A percentile compares a stretch with the other conserved stretches of the same genome.
These are phyloP conservation scores for Tachyglossus aculeatus DNA, from an alignment of 2,797 vertebrate species.

Conservation along the genomic window DNA sequence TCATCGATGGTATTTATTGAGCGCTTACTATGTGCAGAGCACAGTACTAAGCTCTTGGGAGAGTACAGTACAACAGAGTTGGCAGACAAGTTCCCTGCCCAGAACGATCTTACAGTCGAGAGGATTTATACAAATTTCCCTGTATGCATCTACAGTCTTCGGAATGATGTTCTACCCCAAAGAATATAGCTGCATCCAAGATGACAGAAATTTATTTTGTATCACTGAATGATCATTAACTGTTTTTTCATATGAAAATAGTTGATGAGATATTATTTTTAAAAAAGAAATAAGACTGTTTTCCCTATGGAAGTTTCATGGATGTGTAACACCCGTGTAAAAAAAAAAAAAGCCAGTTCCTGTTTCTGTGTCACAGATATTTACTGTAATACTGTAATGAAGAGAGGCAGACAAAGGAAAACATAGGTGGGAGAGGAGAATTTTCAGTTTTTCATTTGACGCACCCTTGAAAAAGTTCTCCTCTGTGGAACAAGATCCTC, in stretches of 20 bases:
- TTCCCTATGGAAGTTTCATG: slow-evolving; percentile 59
- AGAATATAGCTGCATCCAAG: slow-evolving; percentile 36
- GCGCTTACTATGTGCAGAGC: too few relatives aligned
- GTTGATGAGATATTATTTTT: slow-evolving; percentile 61
- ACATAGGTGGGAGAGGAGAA: slow-evolving; percentile 14
- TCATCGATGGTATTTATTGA: too few relatives aligned
- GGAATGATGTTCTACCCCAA: slow-evolving; percentile 37
- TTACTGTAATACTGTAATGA: slow-evolving; percentile 48
- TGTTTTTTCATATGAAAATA: slow-evolving; percentile 52
- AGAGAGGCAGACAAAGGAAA: too few relatives aligned
- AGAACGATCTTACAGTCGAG: too few relatives aligned
- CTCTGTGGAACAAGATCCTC: not conserved
- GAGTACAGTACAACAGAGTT: too few relatives aligned
- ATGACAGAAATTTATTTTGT: slow-evolving; percentile 44
- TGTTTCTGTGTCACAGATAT: slow-evolving; percentile 63
- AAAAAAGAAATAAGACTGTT: slow-evolving; percentile 33
- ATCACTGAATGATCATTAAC: slow-evolving; percentile 55
- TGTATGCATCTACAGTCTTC: not conserved
- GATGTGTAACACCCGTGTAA: slow-evolving; percentile 39
- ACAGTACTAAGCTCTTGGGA: too few relatives aligned
- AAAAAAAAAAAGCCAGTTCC: slow-evolving; percentile 48
- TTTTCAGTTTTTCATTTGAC: not conserved
- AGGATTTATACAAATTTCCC: not conserved
- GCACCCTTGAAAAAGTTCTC: not conserved
- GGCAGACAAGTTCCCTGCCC: too few relatives aligned